Evolutionary conservation across 2,888 invertebrate species (phyloP).

Genomic region (Dione vanillae): DNA sequence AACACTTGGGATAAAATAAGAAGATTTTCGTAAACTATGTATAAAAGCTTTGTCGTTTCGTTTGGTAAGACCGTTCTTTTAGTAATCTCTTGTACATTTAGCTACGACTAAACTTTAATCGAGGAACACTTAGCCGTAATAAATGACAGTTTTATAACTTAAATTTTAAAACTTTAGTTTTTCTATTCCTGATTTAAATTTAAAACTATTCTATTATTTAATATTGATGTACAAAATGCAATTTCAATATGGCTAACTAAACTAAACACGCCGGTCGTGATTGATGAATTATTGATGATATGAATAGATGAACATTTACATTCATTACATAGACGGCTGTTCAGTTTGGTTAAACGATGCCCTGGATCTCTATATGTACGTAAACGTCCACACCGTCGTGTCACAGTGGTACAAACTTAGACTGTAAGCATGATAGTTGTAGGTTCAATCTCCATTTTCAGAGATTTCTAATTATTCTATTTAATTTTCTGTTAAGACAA

Average conservation of each 20-base stretch:
- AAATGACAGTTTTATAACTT: no score
- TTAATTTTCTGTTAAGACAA: no score
- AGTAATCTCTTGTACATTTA: neutral
- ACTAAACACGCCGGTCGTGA: neutral
- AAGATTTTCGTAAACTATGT: neutral
- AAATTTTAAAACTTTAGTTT: no score
- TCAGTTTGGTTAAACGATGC: neutral
- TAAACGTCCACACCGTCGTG: neutral
- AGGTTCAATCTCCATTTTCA: no score
- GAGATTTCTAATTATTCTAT: no score
- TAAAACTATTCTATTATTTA: neutral
- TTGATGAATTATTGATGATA: conserved; percentile 7
- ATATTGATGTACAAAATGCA: neutral
- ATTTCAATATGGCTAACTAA: neutral
- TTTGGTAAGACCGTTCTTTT: neutral
- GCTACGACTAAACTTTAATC: neutral
- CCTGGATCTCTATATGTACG: neutral
- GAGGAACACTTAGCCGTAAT: no score
- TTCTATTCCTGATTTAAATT: neutral
- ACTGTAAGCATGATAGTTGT: no score
- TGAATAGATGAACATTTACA: neutral
- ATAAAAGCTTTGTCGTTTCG: neutral
- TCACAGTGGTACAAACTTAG: no score
- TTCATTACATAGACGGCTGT: neutral
- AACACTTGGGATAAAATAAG: neutral